Conservation (phyloP, 2,113 vertebrate genomes). For the Ivindomyrus marchei region DNA sequence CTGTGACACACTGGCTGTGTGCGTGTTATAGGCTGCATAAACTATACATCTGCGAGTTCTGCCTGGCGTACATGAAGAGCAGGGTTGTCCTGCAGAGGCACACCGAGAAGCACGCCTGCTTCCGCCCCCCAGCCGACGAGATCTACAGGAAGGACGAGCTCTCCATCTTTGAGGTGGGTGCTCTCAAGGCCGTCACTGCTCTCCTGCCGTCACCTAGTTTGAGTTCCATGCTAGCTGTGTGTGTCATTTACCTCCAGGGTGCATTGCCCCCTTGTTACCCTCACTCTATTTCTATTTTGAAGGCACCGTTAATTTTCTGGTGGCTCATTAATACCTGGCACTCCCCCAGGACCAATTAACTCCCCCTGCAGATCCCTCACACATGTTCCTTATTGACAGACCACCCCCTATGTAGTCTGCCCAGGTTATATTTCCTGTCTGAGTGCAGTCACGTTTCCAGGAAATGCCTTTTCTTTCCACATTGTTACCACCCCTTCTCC, state of each 20-base stretch:
- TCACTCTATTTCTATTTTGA: neutral
- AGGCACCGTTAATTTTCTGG: neutral
- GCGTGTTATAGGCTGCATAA: conserved; percentile 82
- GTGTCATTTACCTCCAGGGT: neutral
- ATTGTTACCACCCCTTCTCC: neutral
- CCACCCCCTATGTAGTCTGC: neutral
- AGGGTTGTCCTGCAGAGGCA: conserved; percentile 90
- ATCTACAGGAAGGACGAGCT: conserved; percentile 95
- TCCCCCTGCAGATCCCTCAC: neutral
- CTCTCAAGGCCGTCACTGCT: neutral
- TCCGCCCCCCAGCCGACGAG: conserved; percentile 95
- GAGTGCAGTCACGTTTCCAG: neutral
- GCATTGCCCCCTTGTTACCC: neutral
- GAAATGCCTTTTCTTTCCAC: neutral
- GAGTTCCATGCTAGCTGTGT: neutral
- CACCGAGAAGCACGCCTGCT: conserved; percentile 93
- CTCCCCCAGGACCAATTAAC: neutral
- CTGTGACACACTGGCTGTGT: conserved; percentile 27
- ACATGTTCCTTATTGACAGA: neutral
- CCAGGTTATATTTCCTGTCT: neutral
- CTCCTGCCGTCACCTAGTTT: neutral
- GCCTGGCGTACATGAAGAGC: conserved; percentile 98
- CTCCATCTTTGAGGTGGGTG: conserved; percentile 93
- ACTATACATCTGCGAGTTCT: conserved; percentile 99
- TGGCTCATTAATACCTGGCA: neutral